Conservation (phyloP, 1,140 invertebrate genomes). For the Drosophila nasuta region DNA sequence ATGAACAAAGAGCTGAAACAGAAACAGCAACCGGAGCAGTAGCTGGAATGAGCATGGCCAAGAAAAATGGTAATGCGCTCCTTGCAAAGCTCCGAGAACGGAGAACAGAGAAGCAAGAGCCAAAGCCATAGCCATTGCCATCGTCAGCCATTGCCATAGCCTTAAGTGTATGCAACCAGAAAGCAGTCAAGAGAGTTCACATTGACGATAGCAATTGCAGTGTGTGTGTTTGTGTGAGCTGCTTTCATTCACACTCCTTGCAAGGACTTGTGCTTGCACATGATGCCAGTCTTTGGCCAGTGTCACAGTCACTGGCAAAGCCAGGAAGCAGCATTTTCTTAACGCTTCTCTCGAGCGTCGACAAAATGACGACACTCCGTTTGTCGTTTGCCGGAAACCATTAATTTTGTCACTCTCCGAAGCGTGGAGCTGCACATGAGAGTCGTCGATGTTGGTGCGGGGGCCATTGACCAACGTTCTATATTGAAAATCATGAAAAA, state of each 20-base stretch:
- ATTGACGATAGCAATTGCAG: conserved; percentile 28
- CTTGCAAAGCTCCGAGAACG: conserved; percentile 39
- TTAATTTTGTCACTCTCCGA: conserved; percentile 82
- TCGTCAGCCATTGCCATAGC: neutral
- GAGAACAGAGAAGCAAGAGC: conserved; percentile 4
- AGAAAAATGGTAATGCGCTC: conserved; percentile 78
- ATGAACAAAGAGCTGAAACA: conserved; percentile 54
- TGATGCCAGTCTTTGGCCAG: conserved; percentile 27
- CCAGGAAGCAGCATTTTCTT: conserved; percentile 64
- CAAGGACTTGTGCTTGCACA: conserved; percentile 31
- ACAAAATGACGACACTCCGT: conserved; percentile 68
- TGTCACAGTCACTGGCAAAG: neutral
- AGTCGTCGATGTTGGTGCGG: conserved; percentile 5
- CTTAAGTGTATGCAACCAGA: conserved; percentile 46
- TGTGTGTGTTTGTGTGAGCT: conserved; percentile 31
- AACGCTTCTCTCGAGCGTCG: conserved; percentile 55
- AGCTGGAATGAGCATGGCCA: conserved; percentile 73
- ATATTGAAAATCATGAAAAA: conserved; percentile 76
- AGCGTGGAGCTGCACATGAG: conserved; percentile 57
- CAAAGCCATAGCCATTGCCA: conserved; percentile 10
- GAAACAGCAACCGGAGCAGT: conserved; percentile 48
- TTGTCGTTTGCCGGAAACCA: conserved; percentile 67
- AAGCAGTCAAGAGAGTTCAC: conserved; percentile 50
- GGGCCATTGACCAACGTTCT: conserved; percentile 40
- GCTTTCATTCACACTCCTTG: conserved; percentile 49